phyloP scores from a whole-genome alignment of 2,797 vertebrate genomes.

The Pseudochirops cupreus region DNA sequence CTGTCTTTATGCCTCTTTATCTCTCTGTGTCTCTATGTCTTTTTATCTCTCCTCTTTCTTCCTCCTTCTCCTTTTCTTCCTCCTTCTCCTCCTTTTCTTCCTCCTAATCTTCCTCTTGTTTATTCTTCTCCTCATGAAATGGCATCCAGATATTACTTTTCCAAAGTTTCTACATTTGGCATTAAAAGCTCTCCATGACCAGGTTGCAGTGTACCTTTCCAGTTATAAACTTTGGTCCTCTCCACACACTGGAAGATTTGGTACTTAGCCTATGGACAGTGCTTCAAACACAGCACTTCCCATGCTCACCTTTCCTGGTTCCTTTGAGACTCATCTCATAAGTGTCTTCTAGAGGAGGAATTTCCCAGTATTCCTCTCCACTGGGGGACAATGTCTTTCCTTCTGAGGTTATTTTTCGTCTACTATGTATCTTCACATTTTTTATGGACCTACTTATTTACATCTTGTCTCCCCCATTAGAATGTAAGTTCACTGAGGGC shows the following conservation, averaged over 20 bases:
- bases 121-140: too few relatives aligned
- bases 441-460: neutral
- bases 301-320: neutral
- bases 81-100: too few relatives aligned
- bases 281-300: neutral
- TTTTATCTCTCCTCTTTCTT: too few relatives aligned
- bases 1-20: too few relatives aligned
- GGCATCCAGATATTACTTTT: too few relatives aligned
- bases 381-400: neutral
- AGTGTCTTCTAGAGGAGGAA: neutral
- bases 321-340: neutral
- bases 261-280: fast-evolving
- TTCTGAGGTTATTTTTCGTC: neutral
- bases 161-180: neutral
- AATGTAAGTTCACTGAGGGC: neutral
- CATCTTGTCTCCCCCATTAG: neutral
- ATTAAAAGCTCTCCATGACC: neutral
- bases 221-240: neutral
- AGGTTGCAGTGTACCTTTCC: neutral
- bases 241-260: neutral
- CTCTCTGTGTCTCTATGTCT: too few relatives aligned
- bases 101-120: too few relatives aligned
- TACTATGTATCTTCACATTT: neutral
- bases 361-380: neutral
- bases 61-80: too few relatives aligned